Evolutionary conservation across 1,140 invertebrate species (phyloP), one percentile per base, ranked within the genome.

Genomic region (Lycorma delicatula): DNA sequence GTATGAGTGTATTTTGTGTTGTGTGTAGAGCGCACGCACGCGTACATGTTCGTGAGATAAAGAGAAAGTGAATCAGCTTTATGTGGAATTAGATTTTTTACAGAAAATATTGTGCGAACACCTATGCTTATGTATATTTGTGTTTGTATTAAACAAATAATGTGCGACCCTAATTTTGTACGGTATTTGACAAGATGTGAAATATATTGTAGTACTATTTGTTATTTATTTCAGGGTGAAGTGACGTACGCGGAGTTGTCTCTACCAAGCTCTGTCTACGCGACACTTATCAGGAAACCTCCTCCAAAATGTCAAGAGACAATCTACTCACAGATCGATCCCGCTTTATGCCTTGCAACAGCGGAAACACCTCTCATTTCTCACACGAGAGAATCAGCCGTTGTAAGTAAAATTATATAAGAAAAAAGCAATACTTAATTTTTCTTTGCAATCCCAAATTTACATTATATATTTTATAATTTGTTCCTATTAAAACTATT

Each of bases 291-390:
- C 23, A 44, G 41, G 23, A 16, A 44, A 22, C 16, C 7, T 16
- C 41, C 18, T 5, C 3, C 41, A 12, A 16, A 16, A 12, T 44
- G 41, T 22, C 41, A 44, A 44, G 41, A 18, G 6, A 18, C 23
- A 22, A 22, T 44, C 41, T 44, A 44, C 41, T 44, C 41, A 22
- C 41, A 44, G 13, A 44, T 44, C 18, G 41, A 44, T 44, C 41
- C 41, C 16, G 18, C 41, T 22, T 44, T 22, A 1, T n/a, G n/a
- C n/a, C n/a, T n/a, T n/a, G 16, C 23, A 1, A 44, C 41, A 6
- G 41, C 23, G 11, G 41, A 44, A 44, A 44, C 41, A 6, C 41
- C 41, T 7, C 41, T 44, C 2, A 44, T 44, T 2, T 44, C 41
- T 16, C 41, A 44, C 23, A 44, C 41, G 13, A 2, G 41, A 7